phyloP scores from a whole-genome alignment of 1,140 invertebrate genomes.

The Pygmarrhopalites habei region DNA sequence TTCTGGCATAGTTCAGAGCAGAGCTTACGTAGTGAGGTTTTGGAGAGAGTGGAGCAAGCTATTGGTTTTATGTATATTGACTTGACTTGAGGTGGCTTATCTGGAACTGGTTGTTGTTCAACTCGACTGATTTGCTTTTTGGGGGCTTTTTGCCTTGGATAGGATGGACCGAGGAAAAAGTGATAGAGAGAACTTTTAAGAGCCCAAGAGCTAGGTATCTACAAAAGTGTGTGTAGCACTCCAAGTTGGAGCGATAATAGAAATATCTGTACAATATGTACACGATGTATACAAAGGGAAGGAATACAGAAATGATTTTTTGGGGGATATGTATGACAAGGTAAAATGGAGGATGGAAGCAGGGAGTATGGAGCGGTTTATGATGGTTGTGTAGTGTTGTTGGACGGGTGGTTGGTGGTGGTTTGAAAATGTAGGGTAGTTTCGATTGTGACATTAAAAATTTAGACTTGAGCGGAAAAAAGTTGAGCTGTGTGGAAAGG shows the following conservation, averaged over 20 bases:
- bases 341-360: too few species aligned
- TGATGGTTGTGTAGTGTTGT: neutral
- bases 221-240: too few species aligned
- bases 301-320: too few species aligned
- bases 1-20: too few species aligned
- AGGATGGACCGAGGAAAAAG: neutral
- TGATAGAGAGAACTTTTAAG: constrained; percentile 5
- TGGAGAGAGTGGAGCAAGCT: too few species aligned
- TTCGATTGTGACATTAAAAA: constrained; percentile 33
- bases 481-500: constrained; percentile 5
- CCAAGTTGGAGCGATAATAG: too few species aligned
- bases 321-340: too few species aligned
- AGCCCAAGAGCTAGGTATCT: too few species aligned
- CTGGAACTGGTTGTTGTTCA: constrained; percentile 7
- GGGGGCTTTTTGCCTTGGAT: too few species aligned
- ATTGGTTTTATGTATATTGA: neutral
- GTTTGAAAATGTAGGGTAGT: constrained; percentile 16
- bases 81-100: constrained; percentile 8
- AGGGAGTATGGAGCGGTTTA: neutral
- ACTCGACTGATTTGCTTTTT: constrained; percentile 1
- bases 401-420: constrained; percentile 7
- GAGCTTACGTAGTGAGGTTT: too few species aligned
- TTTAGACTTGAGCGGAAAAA: constrained; percentile 18
- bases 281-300: too few species aligned
- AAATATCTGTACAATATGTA: too few species aligned